A percentile compares a stretch with the other conserved stretches of the same genome.
Conservation (phyloP, 2,797 vertebrate species). For the Syngnathus acus region DNA sequence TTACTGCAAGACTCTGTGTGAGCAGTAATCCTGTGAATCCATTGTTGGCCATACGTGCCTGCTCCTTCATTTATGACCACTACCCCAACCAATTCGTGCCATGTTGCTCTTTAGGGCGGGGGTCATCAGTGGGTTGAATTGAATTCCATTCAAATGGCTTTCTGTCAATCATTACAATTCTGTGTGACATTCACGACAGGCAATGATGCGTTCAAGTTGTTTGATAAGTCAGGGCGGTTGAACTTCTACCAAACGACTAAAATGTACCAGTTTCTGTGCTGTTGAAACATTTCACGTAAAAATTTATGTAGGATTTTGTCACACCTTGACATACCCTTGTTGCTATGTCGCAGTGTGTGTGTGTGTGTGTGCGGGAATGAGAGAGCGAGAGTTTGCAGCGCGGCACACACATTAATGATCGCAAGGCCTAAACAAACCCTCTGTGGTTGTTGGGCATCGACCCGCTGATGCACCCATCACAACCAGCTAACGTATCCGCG, state of each 20-base stretch:
- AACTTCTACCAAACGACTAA: no score
- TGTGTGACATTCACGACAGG: constrained; percentile 51
- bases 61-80: constrained; percentile 52
- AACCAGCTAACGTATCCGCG: constrained; percentile 64
- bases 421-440: constrained; percentile 56
- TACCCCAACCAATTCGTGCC: constrained; percentile 31
- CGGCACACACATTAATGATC: constrained; percentile 56
- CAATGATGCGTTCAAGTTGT: background rate
- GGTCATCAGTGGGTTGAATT: constrained; percentile 55
- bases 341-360: background rate
- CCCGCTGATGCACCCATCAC: constrained; percentile 61
- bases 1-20: constrained; percentile 66
- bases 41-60: constrained; percentile 69
- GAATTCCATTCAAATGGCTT: constrained; percentile 42
- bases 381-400: constrained; percentile 1
- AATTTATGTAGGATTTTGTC: no score
- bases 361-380: no score
- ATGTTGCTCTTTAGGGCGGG: constrained; percentile 27
- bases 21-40: constrained; percentile 59
- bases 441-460: constrained; percentile 60
- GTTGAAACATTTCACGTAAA: no score
- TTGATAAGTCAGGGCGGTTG: background rate
- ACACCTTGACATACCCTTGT: no score
- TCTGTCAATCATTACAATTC: constrained; percentile 64
- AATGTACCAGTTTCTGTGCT: no score